A percentile compares a stretch with the other conserved stretches of the same genome.
Conservation (phyloP, 2,888 invertebrate species). For the Polyploca ridens region DNA sequence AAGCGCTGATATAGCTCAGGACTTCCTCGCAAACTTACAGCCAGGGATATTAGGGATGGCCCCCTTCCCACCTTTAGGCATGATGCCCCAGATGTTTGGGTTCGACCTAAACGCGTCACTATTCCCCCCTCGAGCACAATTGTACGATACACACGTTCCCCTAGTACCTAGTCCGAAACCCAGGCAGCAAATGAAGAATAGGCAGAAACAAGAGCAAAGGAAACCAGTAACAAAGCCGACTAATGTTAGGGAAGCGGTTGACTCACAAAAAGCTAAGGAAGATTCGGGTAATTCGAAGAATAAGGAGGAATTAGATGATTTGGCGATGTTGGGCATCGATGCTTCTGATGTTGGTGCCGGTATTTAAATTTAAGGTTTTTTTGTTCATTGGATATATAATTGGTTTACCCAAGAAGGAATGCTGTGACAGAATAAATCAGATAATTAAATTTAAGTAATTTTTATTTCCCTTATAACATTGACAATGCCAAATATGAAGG, state of each 20-base stretch:
- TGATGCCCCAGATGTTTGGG: conserved; percentile 64
- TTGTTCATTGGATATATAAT: too few species aligned
- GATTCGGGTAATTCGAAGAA: conserved; percentile 51
- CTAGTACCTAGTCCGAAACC: conserved; percentile 51
- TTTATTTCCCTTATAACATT: not conserved
- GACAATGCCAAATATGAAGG: not conserved
- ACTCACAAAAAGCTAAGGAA: conserved; percentile 23
- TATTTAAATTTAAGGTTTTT: conserved; percentile 36
- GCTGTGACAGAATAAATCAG: not conserved
- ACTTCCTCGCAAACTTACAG: conserved; percentile 37
- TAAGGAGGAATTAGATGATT: conserved; percentile 87
- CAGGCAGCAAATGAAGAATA: conserved; percentile 29
- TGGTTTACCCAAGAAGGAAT: not conserved
- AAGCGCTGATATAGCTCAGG: conserved; percentile 35
- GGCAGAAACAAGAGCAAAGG: conserved; percentile 17
- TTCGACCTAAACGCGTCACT: conserved; percentile 65
- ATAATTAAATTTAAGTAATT: not conserved
- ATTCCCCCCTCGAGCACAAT: conserved; percentile 60
- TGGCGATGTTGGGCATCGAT: conserved; percentile 94
- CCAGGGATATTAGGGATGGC: conserved; percentile 46
- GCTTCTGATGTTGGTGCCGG: conserved; percentile 89
- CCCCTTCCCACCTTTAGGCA: conserved; percentile 43
- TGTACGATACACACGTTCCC: conserved; percentile 74
- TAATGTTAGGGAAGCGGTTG: conserved; percentile 10
- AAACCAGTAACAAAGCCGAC: conserved; percentile 6